Evolutionary conservation across 2,797 vertebrate genomes (phyloP), one percentile per base, ranked within the genome.

Genomic region (Pangasius sanitwongsei): DNA sequence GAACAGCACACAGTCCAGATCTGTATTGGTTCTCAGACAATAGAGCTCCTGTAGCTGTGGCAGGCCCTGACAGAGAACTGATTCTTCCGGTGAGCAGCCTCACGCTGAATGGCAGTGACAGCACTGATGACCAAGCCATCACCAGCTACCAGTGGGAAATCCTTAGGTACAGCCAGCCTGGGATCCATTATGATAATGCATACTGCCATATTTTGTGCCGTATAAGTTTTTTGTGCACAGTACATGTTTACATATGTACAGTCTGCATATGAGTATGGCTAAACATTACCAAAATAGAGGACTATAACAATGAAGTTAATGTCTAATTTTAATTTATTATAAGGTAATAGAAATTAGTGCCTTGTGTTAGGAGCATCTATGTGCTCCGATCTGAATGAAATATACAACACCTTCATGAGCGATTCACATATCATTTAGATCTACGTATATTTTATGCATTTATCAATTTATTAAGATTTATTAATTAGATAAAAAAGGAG

Each of bases 91-190:
- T 96, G 87, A 94, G 92, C 94, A 96, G 94, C 85, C 65, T 96
- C 65, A 92, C 82, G 2, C 93, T 98, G 55, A 95, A 98, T 28
- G 97, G 97, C 91, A 96, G 96, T 87, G 87, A 92, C 87, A 98
- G 97, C 95, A 96, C 91, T 0, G 97, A 97, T 11, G 97, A 97
- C 93, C 94, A 92, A 1, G 96, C 94, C 90, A 93, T 98, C 77
- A 90, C 94, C 89, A 95, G 95, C 91, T 98, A 96, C 93, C 96
- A 89, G 75, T 98, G 97, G 97, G 97, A 98, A 89, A 93, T 93
- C n/a, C 55, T 97, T 93, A 97, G 98, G 98, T 99, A 96, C 41
- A 82, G 77, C 67, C n/a, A 18, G 28, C 4, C 44, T n/a, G 8
- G n/a, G 20, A 12, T 50, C 6, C 55, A 72, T 80, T 31, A 65